Conservation (phyloP, 2,797 vertebrate genomes). For the Mus spretus region DNA sequence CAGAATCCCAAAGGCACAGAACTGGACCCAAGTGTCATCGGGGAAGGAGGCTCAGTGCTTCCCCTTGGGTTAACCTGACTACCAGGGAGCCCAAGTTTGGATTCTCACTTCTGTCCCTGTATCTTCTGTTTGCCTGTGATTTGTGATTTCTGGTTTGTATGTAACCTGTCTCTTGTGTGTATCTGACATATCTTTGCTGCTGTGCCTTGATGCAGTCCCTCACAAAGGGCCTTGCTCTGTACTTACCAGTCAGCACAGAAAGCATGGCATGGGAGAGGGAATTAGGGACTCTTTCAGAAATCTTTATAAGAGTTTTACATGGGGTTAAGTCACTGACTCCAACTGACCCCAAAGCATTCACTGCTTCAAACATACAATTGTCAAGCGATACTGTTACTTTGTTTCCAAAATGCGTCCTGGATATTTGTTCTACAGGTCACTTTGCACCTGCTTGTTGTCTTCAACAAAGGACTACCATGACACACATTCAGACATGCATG, state of each 20-base stretch:
- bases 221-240: neutral
- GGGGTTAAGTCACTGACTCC: neutral
- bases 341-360: neutral
- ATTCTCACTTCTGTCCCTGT: neutral
- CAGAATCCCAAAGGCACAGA: too few relatives aligned
- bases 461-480: neutral
- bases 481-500: too few relatives aligned
- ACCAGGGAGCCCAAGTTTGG: neutral
- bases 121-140: neutral
- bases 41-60: neutral
- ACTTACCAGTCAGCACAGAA: neutral
- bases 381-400: neutral
- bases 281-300: neutral
- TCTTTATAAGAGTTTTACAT: neutral
- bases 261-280: neutral
- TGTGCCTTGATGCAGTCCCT: neutral
- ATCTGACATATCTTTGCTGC: neutral
- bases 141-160: neutral
- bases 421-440: neutral
- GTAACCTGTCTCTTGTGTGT: neutral
- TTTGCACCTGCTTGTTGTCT: neutral
- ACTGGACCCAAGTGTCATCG: neutral
- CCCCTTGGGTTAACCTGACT: neutral
- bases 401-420: neutral
- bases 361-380: neutral